Evolutionary conservation across 2,113 vertebrate species (phyloP).

Genomic region (Pantherophis guttatus): DNA sequence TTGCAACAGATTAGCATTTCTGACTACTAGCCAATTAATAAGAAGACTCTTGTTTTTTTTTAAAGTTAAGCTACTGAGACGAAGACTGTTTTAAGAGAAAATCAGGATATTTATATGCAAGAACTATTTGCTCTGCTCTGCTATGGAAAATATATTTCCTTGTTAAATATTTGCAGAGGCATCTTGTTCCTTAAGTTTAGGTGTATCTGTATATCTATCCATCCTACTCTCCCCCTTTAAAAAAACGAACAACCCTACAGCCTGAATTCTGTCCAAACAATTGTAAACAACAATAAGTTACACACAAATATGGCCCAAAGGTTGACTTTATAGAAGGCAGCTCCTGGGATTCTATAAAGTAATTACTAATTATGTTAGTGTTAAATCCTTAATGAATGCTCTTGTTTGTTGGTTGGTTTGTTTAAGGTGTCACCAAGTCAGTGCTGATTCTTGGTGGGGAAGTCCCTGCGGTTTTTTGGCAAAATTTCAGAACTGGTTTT

Average conservation of each 20-base stretch:
- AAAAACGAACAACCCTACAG: background rate
- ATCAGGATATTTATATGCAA: background rate
- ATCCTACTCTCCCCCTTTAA: background rate
- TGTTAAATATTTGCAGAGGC: background rate
- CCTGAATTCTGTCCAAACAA: background rate
- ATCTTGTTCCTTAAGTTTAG: background rate
- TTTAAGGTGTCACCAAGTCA: background rate
- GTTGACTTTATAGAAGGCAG: background rate
- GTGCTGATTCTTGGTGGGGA: background rate
- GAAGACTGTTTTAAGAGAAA: background rate
- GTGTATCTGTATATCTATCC: background rate
- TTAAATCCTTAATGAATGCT: background rate
- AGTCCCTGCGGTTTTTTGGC: no score
- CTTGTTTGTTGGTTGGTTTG: background rate
- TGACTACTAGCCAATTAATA: background rate
- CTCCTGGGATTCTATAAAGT: background rate
- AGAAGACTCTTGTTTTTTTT: background rate
- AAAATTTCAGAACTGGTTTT: no score
- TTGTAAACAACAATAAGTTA: background rate
- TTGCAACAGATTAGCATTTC: background rate
- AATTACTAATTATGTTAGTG: background rate
- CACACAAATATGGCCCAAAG: background rate
- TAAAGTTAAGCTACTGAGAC: background rate
- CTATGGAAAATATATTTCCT: background rate
- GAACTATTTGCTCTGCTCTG: background rate